phyloP scores from a whole-genome alignment of 1,140 invertebrate genomes.

The Leptestheria dahalacensis region DNA sequence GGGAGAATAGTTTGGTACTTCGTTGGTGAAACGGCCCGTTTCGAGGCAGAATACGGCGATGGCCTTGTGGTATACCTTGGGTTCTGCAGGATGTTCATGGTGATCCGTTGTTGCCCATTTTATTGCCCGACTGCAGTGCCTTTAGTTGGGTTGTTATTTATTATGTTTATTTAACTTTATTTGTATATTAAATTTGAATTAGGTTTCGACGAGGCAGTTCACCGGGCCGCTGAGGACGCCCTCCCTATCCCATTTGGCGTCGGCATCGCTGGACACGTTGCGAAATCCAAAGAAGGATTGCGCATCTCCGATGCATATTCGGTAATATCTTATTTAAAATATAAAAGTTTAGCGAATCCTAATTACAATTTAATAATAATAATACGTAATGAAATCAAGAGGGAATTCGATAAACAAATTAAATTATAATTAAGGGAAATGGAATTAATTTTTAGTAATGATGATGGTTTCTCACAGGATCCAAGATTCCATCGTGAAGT shows the following conservation, averaged over 20 bases:
- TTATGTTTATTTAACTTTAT: neutral
- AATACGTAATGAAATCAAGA: neutral
- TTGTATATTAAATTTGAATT: constrained; percentile 26
- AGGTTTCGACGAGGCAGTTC: constrained; percentile 52
- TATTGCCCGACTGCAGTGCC: too few species aligned
- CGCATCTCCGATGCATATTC: constrained; percentile 84
- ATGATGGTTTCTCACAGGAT: constrained; percentile 36
- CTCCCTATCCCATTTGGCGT: constrained; percentile 65
- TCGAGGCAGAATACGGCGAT: too few species aligned
- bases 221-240: constrained; percentile 26
- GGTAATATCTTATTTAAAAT: constrained; percentile 27
- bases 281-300: constrained; percentile 68
- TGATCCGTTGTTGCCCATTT: too few species aligned
- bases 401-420: neutral
- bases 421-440: neutral
- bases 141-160: neutral
- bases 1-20: too few species aligned
- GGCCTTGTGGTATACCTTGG: too few species aligned
- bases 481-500: constrained; percentile 78
- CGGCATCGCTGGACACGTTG: constrained; percentile 76
- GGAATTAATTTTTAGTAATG: constrained; percentile 2
- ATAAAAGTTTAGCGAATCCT: neutral
- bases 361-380: neutral
- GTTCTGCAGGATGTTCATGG: too few species aligned
- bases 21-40: too few species aligned